These are phyloP conservation scores for Brachypteracias leptosomus DNA, from an alignment of 2,113 vertebrate genomes.

Conservation along the genomic window DNA sequence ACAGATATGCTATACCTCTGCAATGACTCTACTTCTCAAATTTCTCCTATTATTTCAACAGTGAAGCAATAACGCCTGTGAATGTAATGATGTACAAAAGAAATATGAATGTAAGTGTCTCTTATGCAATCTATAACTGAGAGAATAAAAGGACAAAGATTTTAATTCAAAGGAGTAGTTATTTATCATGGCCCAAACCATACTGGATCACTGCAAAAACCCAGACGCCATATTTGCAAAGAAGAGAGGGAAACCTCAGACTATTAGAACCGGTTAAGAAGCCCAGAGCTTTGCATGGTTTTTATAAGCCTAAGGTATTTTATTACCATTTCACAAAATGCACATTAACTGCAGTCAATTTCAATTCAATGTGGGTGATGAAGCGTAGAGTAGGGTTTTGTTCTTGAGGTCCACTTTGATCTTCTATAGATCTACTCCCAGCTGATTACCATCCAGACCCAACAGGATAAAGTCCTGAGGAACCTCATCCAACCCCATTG, in stretches of 20 bases:
- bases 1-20: neutral
- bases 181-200: neutral
- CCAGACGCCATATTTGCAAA: neutral
- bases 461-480: neutral
- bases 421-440: neutral
- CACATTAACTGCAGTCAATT: neutral
- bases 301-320: neutral
- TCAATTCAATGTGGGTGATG: neutral
- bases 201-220: neutral
- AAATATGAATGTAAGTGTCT: neutral
- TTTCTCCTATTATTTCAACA: neutral
- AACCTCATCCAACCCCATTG: neutral
- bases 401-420: neutral
- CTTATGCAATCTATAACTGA: neutral
- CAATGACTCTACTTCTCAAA: neutral
- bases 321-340: too few species aligned
- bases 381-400: neutral
- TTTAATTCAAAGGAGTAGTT: neutral
- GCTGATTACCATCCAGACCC: neutral
- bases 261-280: neutral
- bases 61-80: neutral
- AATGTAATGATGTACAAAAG: neutral
- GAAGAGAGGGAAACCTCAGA: neutral
- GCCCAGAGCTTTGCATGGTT: neutral
- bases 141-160: neutral